Base-by-base conservation (phyloP, 2,888 invertebrate species). In the Gryllus longicercus region DNA sequence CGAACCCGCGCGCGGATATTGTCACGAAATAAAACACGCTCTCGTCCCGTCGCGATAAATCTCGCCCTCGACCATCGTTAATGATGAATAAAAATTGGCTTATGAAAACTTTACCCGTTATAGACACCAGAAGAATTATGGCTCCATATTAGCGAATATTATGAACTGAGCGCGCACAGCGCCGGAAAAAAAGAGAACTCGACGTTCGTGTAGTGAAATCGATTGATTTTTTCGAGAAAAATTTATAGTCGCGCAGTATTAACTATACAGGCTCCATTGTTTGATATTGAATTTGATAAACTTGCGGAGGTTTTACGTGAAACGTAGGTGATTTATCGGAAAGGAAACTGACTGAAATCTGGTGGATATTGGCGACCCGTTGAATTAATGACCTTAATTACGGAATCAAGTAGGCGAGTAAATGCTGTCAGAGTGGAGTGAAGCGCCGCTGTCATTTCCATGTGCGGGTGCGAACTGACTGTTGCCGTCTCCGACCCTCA, bases 1-100 rank as follows among this genome's bases (percentile, higher is more conserved):
- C n/a, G 63, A 63, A 63, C 63, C 63, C 63, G 63, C 63, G 63
- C 63, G 63, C 63, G 63, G 63, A 63, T 63, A 63, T 63, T 63
- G 63, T 63, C 63, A 63, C 63, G 63, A 63, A 63, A 63, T 63
- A 63, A 63, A 63, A 63, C 63, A 63, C 63, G 63, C 63, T 63
- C 63, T 14, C 63, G 63, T 14, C n/a, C 16, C 63, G 63, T 18
- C n/a, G n/a, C 63, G 63, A 63, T 63, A 63, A 63, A 63, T 63
- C 63, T 63, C 63, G 63, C 63, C 16, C 63, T 14, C 63, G 16
- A 63, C 63, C 63, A n/a, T 63, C 63, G 63, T 63, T 63, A 63
- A 63, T 63, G 63, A 63, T 63, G 63, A 63, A 63, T 63, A 63
- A 63, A 63, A 63, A 63, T 63, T 63, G 63, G 63, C 63, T 63